Base-by-base conservation (phyloP, 2,113 vertebrate genomes). In the Origma solitaria region DNA sequence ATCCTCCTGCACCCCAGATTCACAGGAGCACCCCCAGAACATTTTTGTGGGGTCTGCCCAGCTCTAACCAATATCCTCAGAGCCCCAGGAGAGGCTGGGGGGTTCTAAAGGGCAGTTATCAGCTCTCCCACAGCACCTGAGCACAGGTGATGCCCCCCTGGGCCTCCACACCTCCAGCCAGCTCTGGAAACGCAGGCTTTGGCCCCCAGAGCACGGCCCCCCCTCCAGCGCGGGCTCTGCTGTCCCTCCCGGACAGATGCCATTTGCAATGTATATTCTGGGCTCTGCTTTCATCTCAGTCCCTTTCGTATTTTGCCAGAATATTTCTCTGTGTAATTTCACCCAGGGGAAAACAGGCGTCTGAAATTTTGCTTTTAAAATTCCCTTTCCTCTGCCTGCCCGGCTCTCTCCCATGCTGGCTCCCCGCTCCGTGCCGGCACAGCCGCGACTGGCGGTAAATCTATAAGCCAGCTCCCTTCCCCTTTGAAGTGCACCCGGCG, bases 241-340 rank as follows among this genome's bases (percentile, higher is more conserved):
- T 38, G 47, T 77, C 87, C 92, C 95, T 88, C 90, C 88, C 2
- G 79, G 93, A 54, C 90, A 86, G 92, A 62, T 83, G 92, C 58
- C 94, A 68, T 90, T 93, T 93, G 90, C 95, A 86, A 88, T 91
- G 90, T 16, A 75, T 78, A 75, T 94, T 53, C 82, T 9, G 44
- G 92, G 93, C 90, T 83, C 71, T 0, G 68, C 96, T 97, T 96
- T 96, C 93, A 97, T 97, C 96, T 96, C 82, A 0, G 79, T 92
- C 94, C 95, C 94, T 93, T 94, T 96, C 40, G 85, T 58, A 81
- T 68, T 95, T 96, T 96, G 96, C 96, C 96, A 97, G 96, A 78
- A 88, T 94, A 90, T 94, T 83, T 96, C 87, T 90, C 85, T 85
- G 83, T 92, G 94, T 96, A 95, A 95, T 95, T 95, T 94, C 90